Evolutionary conservation across 2,113 vertebrate species (phyloP), one percentile per base, ranked within the genome.

Genomic region (Oceanites oceanicus): DNA sequence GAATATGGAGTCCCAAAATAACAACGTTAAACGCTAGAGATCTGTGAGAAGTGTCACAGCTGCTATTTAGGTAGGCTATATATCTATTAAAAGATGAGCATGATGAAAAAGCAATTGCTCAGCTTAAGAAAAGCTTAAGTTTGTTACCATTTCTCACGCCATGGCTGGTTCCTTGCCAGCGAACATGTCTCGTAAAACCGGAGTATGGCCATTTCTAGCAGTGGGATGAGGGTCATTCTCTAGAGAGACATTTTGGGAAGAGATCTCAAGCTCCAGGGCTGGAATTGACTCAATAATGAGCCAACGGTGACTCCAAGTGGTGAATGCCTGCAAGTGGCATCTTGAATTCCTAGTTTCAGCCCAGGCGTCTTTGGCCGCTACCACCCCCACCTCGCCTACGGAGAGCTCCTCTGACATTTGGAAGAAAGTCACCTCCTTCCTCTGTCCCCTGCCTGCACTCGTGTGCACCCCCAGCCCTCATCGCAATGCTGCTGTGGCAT

Each of bases 241-340:
- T 56, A 22, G 44, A 22, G 79, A 68, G 34, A 22, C 0, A 0
- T 81, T 88, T 9, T 49, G 38, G 30, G 50, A 74, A 30, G 65
- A 80, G 10, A 72, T 12, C 15, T 42, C 53, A 19, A 71, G 13
- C 27, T 36, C 30, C 44, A n/a, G 62, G 30, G 18, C 36, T 88
- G 67, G 44, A 89, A 71, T 29, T 68, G 19, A 23, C 45, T 89
- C 36, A 65, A 1, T 65, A 85, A 45, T 79, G 77, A 91, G 29
- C 73, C 86, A 86, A 1, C 1, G 63, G 79, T 76, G 97, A 93
- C 97, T 73, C 90, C 96, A 92, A 77, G 95, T 86, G 96, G 97
- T 89, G 83, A 93, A 68, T 0, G 13, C 7, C 10, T 84, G 93
- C 59, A 94, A 88, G 21, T 73, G 66, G 27, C 63, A 53, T 53